Base-by-base conservation (phyloP, 1,140 invertebrate species). In the Brachionus koreanus region DNA sequence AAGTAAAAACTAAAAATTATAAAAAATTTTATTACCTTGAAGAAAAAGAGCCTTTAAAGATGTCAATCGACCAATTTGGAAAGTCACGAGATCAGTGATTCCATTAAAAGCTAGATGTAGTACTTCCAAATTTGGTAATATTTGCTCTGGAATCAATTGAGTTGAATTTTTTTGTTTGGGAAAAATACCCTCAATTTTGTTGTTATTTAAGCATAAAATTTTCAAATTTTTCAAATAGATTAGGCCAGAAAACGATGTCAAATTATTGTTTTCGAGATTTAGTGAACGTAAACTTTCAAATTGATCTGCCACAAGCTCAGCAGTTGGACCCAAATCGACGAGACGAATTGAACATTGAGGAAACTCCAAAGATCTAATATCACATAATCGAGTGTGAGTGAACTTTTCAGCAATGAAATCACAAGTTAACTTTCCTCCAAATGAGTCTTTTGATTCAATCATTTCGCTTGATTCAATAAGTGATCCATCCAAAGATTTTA, bases 201-300 rank as follows among this genome's bases (percentile, higher is more conserved):
- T 88, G 83, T 88, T 84, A 82, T 89, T 89, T 72, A 89, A 83
- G 83, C 88, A 88, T 39, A 88, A 84, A 46, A 88, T 87, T 85
- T 87, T 85, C 61, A 89, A 84, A 83, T 88, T 88, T 23, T 85
- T 84, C 12, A 89, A 83, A 82, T 87, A 81, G n/a, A 87, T 85
- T 9, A 89, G 83, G 29, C 88, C 87, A 83, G 86, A 86, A 77
- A 89, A 88, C 5, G 86, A 87, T 2, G 85, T 86, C 43, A 89
- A 82, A 82, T 88, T 88, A 82, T 89, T 89, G 83, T 89, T 85
- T 83, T 89, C 87, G 43, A 89, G 75, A 83, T 89, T 89, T 5
- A 89, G 49, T 4, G 76, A 83, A 5, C 72, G 39, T 0, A 69
- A 33, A 16, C 35, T 49, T 39, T 65, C 43, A 33, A 75, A 67